phyloP scores from a whole-genome alignment of 2,113 vertebrate species.

The Tursiops truncatus region DNA sequence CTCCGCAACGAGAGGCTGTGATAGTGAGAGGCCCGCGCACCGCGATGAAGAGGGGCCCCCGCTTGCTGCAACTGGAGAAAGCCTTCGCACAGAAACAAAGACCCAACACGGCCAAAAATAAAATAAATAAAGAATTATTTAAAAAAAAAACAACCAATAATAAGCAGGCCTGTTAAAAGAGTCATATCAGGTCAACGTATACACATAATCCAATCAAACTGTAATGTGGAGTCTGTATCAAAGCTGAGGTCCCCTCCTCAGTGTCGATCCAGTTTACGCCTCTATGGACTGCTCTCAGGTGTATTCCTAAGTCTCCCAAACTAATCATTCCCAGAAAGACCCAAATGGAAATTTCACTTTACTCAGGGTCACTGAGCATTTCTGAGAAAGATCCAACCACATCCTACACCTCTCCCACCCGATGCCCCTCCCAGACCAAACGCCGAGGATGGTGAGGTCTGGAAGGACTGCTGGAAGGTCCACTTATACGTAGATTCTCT shows the following conservation, averaged over 20 bases:
- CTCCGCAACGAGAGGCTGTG: no score
- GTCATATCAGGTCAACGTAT: background rate
- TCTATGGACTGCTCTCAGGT: background rate
- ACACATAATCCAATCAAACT: no score
- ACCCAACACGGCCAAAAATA: no score
- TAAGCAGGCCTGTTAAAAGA: background rate
- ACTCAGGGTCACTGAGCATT: background rate
- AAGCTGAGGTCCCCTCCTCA: fast-evolving
- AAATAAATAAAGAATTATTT: no score
- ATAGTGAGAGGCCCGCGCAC: no score
- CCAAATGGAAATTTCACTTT: background rate
- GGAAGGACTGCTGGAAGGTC: background rate
- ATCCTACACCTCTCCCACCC: background rate
- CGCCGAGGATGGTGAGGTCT: fast-evolving
- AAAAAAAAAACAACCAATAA: background rate
- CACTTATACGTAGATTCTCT: fast-evolving
- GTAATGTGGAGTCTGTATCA: background rate
- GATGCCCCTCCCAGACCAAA: background rate
- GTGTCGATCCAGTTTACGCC: background rate
- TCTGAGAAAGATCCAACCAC: background rate
- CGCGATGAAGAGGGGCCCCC: no score
- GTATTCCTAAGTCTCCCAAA: background rate
- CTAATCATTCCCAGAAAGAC: background rate
- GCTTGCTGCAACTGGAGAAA: no score
- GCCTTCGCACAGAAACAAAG: no score